These are phyloP conservation scores for Drosophila sproati DNA, from an alignment of 1,140 invertebrate genomes.

Conservation along the genomic window DNA sequence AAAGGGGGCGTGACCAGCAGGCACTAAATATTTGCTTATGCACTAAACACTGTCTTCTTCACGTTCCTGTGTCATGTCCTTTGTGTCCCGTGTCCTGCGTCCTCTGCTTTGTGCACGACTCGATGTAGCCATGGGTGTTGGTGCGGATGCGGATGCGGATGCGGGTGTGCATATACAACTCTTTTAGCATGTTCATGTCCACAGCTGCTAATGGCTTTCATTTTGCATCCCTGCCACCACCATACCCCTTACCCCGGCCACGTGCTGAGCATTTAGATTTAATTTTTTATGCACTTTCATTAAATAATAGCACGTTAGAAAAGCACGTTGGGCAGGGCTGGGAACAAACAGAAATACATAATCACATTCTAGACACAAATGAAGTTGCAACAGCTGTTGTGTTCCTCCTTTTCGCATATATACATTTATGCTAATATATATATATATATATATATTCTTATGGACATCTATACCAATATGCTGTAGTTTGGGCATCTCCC, in stretches of 20 bases:
- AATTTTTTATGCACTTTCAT: slow-evolving; percentile 55
- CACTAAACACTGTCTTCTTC: slow-evolving; percentile 34
- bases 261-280: slow-evolving; percentile 51
- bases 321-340: slow-evolving; percentile 20
- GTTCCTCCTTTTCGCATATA: background rate
- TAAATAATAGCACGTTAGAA: slow-evolving; percentile 41
- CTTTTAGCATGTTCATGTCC: slow-evolving; percentile 19
- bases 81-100: background rate
- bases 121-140: background rate
- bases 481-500: slow-evolving; percentile 15
- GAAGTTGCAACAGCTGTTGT: slow-evolving; percentile 37
- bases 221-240: background rate
- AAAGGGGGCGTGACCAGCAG: slow-evolving; percentile 21
- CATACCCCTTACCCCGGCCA: background rate
- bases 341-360: background rate
- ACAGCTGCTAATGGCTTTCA: slow-evolving; percentile 35
- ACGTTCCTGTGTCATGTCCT: background rate
- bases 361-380: background rate
- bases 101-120: background rate
- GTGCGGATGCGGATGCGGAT: background rate
- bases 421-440: no score
- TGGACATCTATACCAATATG: background rate
- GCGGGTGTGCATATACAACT: slow-evolving; percentile 11
- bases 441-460: background rate
- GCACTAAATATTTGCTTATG: slow-evolving; percentile 50